Evolutionary conservation across 2,888 invertebrate genomes (phyloP).

Genomic region (Lingula anatina): DNA sequence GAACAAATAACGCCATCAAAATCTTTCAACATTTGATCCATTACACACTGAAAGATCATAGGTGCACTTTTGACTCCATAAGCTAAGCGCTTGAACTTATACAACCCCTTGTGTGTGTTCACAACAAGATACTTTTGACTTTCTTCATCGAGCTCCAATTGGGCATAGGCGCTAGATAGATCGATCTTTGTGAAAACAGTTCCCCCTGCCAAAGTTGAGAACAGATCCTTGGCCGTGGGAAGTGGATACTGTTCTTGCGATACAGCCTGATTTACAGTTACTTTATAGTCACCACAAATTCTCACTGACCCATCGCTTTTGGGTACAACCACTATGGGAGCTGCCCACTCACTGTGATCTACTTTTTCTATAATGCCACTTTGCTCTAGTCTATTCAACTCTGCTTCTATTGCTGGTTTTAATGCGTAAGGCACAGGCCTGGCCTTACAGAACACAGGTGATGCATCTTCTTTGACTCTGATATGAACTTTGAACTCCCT

Average conservation of each 20-base stretch:
- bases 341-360: constrained; percentile 8
- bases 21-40: constrained; percentile 13
- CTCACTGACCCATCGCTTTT: constrained; percentile 4
- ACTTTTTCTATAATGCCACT: constrained; percentile 3
- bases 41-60: constrained; percentile 7
- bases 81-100: constrained; percentile 4
- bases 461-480: background rate
- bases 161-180: constrained; percentile 8
- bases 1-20: too few species aligned
- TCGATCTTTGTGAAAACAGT: constrained; percentile 8
- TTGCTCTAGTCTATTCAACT: background rate
- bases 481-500: background rate
- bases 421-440: background rate
- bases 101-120: constrained; percentile 10
- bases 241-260: constrained; percentile 7
- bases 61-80: constrained; percentile 8
- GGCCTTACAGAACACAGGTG: background rate
- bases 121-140: constrained; percentile 1
- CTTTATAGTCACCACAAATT: constrained; percentile 1
- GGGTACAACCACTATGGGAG: constrained; percentile 10
- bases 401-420: background rate
- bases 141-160: constrained; percentile 6
- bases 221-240: constrained; percentile 6
- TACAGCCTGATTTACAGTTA: background rate
- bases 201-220: background rate